These are phyloP conservation scores for Chydorus sphaericus DNA, from an alignment of 2,888 invertebrate genomes.

Conservation along the genomic window DNA sequence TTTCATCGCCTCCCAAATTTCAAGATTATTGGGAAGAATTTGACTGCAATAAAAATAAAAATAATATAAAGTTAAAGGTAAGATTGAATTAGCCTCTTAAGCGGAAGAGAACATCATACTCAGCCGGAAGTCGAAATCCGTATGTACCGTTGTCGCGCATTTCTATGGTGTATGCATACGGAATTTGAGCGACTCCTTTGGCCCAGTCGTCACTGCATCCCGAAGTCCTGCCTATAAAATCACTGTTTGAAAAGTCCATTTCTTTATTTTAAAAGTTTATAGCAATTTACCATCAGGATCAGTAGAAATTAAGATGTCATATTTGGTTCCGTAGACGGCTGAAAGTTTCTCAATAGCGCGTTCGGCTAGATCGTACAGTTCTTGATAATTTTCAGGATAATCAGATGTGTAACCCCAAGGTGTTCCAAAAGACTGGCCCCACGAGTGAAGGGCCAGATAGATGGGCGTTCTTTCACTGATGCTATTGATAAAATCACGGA, in stretches of 20 bases:
- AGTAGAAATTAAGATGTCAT: conserved; percentile 25
- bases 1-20: conserved; percentile 15
- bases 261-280: not conserved
- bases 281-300: conserved; percentile 12
- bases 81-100: not conserved
- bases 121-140: conserved; percentile 60
- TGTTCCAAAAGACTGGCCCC: conserved; percentile 28
- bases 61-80: not conserved
- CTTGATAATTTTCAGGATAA: conserved; percentile 22
- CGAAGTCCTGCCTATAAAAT: conserved; percentile 27
- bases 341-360: conserved; percentile 25
- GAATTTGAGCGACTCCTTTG: conserved; percentile 52
- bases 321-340: conserved; percentile 26
- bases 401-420: conserved; percentile 25
- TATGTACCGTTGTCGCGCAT: conserved; percentile 54
- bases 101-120: not conserved
- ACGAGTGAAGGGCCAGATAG: conserved; percentile 31
- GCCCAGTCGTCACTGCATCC: conserved; percentile 69
- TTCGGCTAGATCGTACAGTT: conserved; percentile 23
- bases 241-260: not conserved
- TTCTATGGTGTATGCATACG: conserved; percentile 58
- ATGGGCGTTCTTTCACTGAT: conserved; percentile 22
- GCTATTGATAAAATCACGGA: conserved; percentile 24
- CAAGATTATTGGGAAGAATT: conserved; percentile 10
- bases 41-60: not conserved